Conservation (phyloP, 2,113 vertebrate species). For the Cichladusa arquata region DNA sequence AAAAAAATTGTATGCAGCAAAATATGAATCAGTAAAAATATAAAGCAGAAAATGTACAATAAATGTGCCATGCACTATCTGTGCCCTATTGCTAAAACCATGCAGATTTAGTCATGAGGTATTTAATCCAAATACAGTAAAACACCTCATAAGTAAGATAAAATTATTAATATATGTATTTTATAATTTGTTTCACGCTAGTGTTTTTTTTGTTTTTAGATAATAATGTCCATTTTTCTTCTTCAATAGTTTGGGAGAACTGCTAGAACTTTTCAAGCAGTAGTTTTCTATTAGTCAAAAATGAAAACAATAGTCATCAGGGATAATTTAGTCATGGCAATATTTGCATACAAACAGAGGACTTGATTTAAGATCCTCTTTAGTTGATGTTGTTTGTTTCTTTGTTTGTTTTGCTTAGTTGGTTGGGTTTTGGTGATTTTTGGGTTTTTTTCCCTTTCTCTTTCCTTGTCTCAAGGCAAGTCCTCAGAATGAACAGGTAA, state of each 20-base stretch:
- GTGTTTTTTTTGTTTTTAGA: neutral
- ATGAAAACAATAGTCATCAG: neutral
- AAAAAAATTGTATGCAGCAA: neutral
- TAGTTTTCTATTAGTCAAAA: neutral
- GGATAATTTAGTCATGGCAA: neutral
- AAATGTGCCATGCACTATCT: neutral
- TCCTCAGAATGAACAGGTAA: constrained; percentile 22
- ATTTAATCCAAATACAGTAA: neutral
- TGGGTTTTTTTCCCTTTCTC: rapidly evolving
- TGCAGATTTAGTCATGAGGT: neutral
- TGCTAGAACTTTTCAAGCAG: neutral
- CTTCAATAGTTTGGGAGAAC: neutral
- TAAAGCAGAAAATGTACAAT: neutral
- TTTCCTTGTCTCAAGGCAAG: neutral
- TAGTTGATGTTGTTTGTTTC: too few relatives aligned
- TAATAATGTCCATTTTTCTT: neutral
- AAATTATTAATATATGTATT: neutral
- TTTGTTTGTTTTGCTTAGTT: too few relatives aligned
- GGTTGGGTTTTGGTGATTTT: neutral
- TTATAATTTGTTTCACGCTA: neutral
- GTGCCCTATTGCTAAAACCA: neutral
- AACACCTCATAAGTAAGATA: neutral
- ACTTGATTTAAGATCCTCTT: neutral
- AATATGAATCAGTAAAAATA: neutral
- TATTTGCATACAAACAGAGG: neutral